Percentiles rank a stretch among this genome's conserved stretches.
phyloP scores from a whole-genome alignment of 2,113 vertebrate genomes.

The Megaceryle torquata region DNA sequence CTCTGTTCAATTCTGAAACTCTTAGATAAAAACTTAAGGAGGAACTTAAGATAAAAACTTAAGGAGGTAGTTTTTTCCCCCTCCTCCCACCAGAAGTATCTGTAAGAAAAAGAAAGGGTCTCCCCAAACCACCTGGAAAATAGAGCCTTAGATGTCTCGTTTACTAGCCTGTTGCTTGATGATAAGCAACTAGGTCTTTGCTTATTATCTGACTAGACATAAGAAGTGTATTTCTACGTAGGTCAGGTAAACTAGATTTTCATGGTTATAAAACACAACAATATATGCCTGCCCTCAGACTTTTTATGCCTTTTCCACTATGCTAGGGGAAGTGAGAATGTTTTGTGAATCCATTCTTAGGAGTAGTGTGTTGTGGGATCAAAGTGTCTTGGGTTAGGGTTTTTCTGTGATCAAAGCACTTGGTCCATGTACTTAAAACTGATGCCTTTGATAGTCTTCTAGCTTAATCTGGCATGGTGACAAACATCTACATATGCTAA shows the following conservation, averaged over 20 bases:
- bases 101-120: neutral
- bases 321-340: neutral
- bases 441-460: neutral
- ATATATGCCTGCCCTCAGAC: neutral
- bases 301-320: neutral
- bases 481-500: neutral
- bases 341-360: neutral
- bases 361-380: neutral
- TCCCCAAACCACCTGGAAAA: neutral
- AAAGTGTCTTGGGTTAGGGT: neutral
- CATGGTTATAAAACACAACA: neutral
- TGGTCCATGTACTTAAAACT: neutral
- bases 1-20: neutral
- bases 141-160: neutral
- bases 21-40: neutral
- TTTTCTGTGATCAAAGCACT: neutral
- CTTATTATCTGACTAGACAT: neutral
- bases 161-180: neutral
- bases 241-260: neutral
- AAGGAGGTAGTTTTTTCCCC: neutral
- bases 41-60: neutral
- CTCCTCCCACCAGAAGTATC: rapidly evolving
- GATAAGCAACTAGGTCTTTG: neutral
- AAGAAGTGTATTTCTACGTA: neutral
- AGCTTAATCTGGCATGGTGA: neutral